Evolutionary conservation across 2,888 invertebrate genomes (phyloP).

Genomic region (Diadegma fenestrale): DNA sequence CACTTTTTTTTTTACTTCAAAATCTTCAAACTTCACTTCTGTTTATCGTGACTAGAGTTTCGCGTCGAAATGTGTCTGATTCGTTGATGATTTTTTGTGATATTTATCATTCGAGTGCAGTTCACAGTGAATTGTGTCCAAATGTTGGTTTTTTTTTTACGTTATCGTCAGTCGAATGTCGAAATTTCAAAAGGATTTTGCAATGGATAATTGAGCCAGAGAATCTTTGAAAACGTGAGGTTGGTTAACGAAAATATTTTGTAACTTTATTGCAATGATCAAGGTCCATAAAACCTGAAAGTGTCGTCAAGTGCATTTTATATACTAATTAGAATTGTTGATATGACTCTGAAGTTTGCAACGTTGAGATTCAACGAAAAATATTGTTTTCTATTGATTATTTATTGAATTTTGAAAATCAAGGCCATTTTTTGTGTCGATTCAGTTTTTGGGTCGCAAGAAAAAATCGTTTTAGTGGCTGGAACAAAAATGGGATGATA

Average conservation of each 20-base stretch:
- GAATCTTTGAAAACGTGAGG: constrained; percentile 15
- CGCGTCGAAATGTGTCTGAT: not conserved
- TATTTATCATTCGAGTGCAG: not conserved
- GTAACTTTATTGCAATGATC: not conserved
- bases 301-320: not conserved
- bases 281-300: constrained; percentile 8
- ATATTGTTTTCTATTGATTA: too few species aligned
- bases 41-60: not conserved
- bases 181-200: not conserved
- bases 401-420: too few species aligned
- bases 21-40: not conserved
- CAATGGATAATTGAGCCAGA: constrained; percentile 21
- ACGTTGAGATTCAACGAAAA: too few species aligned
- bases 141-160: not conserved
- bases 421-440: too few species aligned
- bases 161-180: too few species aligned
- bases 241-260: constrained; percentile 23
- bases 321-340: constrained; percentile 8
- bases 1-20: not conserved
- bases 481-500: too few species aligned
- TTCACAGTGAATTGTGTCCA: not conserved
- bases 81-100: not conserved
- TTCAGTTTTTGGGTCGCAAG: too few species aligned
- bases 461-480: too few species aligned
- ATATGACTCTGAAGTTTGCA: not conserved